Base-by-base conservation (phyloP, 2,113 vertebrate genomes). In the Panthera tigris region DNA sequence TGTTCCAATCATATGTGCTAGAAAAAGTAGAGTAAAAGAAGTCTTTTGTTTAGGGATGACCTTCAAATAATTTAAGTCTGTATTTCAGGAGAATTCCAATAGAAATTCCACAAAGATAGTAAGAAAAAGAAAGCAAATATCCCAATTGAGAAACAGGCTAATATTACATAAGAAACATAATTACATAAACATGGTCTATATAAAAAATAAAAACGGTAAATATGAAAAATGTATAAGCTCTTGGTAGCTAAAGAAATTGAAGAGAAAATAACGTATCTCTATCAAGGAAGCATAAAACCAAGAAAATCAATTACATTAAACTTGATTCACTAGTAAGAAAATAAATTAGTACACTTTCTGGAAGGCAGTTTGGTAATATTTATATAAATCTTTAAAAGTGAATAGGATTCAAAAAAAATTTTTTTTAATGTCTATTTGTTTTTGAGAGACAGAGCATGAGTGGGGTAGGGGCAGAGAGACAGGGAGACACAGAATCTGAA, bases 241-340 rank as follows among this genome's bases (percentile, higher is more conserved):
- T 31, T 80, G 65, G 9, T 41, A 92, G 92, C 52, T 73, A 94
- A 81, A 91, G 25, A 92, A 93, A 89, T 80, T 80, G 19, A 57
- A 90, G 71, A 91, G 55, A 74, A 91, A 90, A 78, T 79, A 69
- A 45, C 25, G 83, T 61, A 50, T 41, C n/a, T 93, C 25, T 63
- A 85, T 74, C 76, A 94, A 92, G 57, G 18, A 93, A 80, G 23
- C 61, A 82, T 74, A 89, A 61, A 48, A 83, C 45, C 50, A 93
- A 78, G 45, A 85, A 86, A 94, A 93, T 83, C 80, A 61, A 1
- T 48, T 33, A 57, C 18, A 52, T 27, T 76, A 29, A 68, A 79
- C 19, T 39, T 76, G 65, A 97, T 18, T 78, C 63, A 57, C 36
- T 55, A 48, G 23, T 8, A 7, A 33, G 48, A 88, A 95, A 93